Conservation (phyloP, 2,888 invertebrate genomes). For the Cryptophagus acutangulus region DNA sequence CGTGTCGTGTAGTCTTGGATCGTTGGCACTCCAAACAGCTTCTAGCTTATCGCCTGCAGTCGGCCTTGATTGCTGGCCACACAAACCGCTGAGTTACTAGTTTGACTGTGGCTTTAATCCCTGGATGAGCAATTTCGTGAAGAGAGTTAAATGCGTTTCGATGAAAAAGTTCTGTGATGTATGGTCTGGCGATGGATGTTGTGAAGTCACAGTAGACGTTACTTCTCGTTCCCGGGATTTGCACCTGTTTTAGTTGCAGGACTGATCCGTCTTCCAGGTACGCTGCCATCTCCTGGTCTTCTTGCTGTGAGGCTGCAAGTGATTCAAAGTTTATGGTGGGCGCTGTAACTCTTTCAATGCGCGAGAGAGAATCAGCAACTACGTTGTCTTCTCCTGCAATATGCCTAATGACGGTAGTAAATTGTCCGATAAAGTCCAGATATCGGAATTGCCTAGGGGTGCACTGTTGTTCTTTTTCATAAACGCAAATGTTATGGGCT, state of each 20-base stretch:
- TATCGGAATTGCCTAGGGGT: constrained; percentile 38
- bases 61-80: constrained; percentile 39
- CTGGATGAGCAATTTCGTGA: constrained; percentile 34
- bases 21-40: too few relatives aligned
- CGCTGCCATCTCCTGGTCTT: background rate
- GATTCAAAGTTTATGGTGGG: background rate
- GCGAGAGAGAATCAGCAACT: too few relatives aligned
- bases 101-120: constrained; percentile 25
- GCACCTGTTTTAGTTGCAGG: too few relatives aligned
- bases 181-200: constrained; percentile 14
- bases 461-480: constrained; percentile 28
- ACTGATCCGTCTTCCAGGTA: background rate
- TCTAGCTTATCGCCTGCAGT: constrained; percentile 37
- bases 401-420: too few relatives aligned
- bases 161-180: constrained; percentile 12
- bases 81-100: constrained; percentile 37
- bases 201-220: too few relatives aligned
- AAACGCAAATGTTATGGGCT: constrained; percentile 39
- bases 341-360: constrained; percentile 6
- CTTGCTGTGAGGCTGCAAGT: constrained; percentile 9
- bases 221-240: too few relatives aligned
- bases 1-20: too few relatives aligned
- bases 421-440: too few relatives aligned
- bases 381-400: too few relatives aligned
- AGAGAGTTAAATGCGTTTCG: constrained; percentile 17